Evolutionary conservation across 2,888 invertebrate genomes (phyloP).

Genomic region (Zonitis immaculata): DNA sequence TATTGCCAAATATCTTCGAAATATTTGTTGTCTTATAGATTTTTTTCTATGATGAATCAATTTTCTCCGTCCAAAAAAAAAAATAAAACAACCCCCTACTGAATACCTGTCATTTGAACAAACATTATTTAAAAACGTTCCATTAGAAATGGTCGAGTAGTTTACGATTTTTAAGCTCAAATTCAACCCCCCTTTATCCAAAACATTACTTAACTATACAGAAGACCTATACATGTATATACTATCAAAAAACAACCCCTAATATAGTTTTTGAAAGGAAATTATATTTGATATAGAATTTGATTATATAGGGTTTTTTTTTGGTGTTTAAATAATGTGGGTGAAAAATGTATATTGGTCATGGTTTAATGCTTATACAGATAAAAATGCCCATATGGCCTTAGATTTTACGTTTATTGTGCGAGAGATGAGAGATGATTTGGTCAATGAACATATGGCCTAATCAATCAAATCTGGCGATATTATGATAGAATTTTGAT

Average conservation of each 20-base stretch:
- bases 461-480: neutral
- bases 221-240: neutral
- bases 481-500: no score
- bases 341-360: conserved; percentile 29
- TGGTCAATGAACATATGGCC: neutral
- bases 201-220: neutral
- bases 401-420: neutral
- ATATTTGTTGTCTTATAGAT: neutral
- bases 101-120: neutral
- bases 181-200: neutral
- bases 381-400: neutral
- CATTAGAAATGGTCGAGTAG: neutral
- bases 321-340: conserved; percentile 10
- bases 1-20: conserved; percentile 25
- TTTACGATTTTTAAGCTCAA: neutral
- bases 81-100: neutral
- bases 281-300: conserved; percentile 17
- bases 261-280: conserved; percentile 7
- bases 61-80: neutral
- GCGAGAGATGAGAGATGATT: neutral
- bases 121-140: conserved; percentile 2
- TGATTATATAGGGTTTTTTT: conserved; percentile 17
- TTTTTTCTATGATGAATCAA: neutral
- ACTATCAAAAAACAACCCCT: neutral
- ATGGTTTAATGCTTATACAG: conserved; percentile 25